A percentile compares a stretch with the other conserved stretches of the same genome.
These are phyloP conservation scores for Zaprionus bogoriensis DNA, from an alignment of 2,888 invertebrate species.

Conservation along the genomic window DNA sequence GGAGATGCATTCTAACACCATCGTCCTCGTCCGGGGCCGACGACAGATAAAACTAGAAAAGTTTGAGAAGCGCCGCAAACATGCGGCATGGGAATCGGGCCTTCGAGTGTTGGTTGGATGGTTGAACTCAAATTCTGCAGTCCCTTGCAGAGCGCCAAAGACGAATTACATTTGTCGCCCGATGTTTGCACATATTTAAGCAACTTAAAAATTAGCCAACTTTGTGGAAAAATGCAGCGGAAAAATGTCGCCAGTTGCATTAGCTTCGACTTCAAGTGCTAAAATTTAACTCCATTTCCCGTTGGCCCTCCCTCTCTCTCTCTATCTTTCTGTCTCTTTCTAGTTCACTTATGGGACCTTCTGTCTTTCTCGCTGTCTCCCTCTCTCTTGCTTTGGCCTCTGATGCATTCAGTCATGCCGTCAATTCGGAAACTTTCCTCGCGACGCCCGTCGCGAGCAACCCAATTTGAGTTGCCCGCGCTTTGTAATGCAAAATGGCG, in stretches of 20 bases:
- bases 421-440: slow-evolving; percentile 50
- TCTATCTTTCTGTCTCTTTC: neutral
- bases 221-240: slow-evolving; percentile 48
- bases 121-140: neutral
- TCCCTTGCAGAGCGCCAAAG: slow-evolving; percentile 30
- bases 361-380: neutral
- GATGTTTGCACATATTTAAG: slow-evolving; percentile 67
- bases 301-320: neutral
- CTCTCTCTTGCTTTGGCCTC: slow-evolving; percentile 7
- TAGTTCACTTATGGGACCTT: neutral
- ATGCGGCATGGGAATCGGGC: slow-evolving; percentile 4
- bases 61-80: slow-evolving; percentile 13
- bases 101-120: neutral
- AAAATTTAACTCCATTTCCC: neutral
- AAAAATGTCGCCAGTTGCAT: slow-evolving; percentile 46
- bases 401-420: slow-evolving; percentile 40
- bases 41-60: slow-evolving; percentile 34
- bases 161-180: slow-evolving; percentile 64
- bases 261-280: slow-evolving; percentile 18
- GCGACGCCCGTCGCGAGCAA: slow-evolving; percentile 42
- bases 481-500: slow-evolving; percentile 72
- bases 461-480: slow-evolving; percentile 68
- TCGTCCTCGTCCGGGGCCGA: slow-evolving; percentile 2
- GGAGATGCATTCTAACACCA: slow-evolving; percentile 57
- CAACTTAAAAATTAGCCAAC: slow-evolving; percentile 62